A percentile compares a stretch with the other conserved stretches of the same genome.
These are phyloP conservation scores for Bufo gargarizans DNA, from an alignment of 2,113 vertebrate genomes.

Conservation along the genomic window DNA sequence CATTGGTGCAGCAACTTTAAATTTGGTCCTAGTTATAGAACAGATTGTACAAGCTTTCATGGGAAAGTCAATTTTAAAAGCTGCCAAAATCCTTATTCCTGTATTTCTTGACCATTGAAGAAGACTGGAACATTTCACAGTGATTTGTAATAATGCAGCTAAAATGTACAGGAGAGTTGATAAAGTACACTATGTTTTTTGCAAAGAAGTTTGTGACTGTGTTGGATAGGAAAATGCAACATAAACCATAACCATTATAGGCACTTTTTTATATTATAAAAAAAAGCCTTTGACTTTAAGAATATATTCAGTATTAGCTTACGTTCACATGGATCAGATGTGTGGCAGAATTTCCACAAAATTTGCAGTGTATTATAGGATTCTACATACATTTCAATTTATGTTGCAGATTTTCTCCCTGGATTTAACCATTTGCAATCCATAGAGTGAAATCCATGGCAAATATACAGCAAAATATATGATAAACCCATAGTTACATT, in stretches of 20 bases:
- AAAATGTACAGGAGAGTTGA: not conserved
- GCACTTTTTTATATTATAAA: not conserved
- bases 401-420: too few species aligned
- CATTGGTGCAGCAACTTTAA: conserved; percentile 34
- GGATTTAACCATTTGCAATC: too few species aligned
- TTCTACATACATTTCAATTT: too few species aligned
- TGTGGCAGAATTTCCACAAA: too few species aligned
- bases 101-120: conserved; percentile 18
- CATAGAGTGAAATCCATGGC: too few species aligned
- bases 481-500: too few species aligned
- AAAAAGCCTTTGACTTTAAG: not conserved
- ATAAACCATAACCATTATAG: not conserved
- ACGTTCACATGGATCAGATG: too few species aligned
- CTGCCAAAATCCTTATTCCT: conserved; percentile 13
- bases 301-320: not conserved
- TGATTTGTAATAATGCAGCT: not conserved
- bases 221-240: not conserved
- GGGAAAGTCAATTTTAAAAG: conserved; percentile 41
- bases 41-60: conserved; percentile 38
- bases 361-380: not conserved
- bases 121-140: conserved; percentile 18
- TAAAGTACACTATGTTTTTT: conserved; percentile 21
- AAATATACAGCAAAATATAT: too few species aligned
- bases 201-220: not conserved
- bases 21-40: conserved; percentile 40